phyloP scores from a whole-genome alignment of 2,888 invertebrate species.

The Omphaloscelis lunosa region DNA sequence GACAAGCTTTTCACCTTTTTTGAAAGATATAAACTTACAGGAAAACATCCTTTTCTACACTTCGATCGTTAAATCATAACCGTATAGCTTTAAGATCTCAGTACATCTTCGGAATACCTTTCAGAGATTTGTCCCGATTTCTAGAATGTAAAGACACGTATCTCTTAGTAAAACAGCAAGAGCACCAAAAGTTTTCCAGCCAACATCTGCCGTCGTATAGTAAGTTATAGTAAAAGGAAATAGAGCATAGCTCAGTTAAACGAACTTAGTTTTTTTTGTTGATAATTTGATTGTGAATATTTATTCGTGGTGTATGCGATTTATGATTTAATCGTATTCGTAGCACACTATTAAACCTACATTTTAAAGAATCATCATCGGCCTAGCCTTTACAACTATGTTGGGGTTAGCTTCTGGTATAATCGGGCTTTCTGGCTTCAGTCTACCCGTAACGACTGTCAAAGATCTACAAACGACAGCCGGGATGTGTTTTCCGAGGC shows the following conservation, averaged over 20 bases:
- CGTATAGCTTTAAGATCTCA: background rate
- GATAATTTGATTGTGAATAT: constrained; percentile 19
- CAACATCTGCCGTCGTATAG: constrained; percentile 41
- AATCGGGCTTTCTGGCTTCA: background rate
- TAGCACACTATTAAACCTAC: background rate
- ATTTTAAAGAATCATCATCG: background rate
- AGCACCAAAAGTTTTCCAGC: constrained; percentile 37
- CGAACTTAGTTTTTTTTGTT: constrained; percentile 6
- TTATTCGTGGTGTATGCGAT: constrained; percentile 19
- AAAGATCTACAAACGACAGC: background rate
- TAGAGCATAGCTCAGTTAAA: constrained; percentile 23
- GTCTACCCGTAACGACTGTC: background rate
- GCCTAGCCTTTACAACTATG: background rate
- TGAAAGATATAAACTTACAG: background rate
- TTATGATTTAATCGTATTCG: constrained; percentile 18
- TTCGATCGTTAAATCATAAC: background rate
- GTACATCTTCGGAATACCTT: background rate
- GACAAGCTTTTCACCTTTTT: background rate
- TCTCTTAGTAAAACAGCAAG: constrained; percentile 24
- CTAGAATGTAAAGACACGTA: constrained; percentile 29
- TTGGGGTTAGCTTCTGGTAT: background rate
- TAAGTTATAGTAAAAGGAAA: constrained; percentile 51
- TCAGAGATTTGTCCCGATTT: constrained; percentile 5
- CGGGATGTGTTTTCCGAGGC: background rate
- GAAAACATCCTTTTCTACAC: background rate